Evolutionary conservation across 2,113 vertebrate genomes (phyloP), one percentile per base, ranked within the genome.

Genomic region (Orcinus orca): DNA sequence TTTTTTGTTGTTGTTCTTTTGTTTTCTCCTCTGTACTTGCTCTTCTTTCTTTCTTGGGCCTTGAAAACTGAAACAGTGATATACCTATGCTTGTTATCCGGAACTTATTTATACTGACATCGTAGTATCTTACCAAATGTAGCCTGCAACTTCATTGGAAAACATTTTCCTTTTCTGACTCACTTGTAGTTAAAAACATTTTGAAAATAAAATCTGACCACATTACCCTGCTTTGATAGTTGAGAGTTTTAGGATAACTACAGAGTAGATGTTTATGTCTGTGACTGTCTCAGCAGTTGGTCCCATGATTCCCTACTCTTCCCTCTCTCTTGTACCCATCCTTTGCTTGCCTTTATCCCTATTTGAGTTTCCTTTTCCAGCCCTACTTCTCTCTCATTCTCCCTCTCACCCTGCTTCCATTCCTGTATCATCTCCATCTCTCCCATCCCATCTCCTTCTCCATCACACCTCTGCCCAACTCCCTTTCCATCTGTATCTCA

Each of bases 391-490:
- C 3, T 29, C n/a, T 63, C 79, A 20, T 74, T 20, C 60, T 41
- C 17, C 36, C 47, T 10, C 10, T 26, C 3, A 31, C 1, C 10
- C 73, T 23, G 44, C 71, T 70, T n/a, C n/a, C 8, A 21, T 26
- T 4, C 44, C 38, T 8, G 2, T 25, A 5, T 36, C 33, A 58
- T 29, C 6, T 50, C 58, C 6, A 0, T 12, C 65, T 80, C 50
- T 68, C 47, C 47, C 55, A 18, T 7, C 20, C 14, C n/a, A 0
- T 8, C n/a, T 80, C n/a, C 36, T 63, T 6, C 36, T 29, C 47
- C 18, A 3, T 62, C 0, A 1, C 2, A 26, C 18, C 29, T 21
- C 65, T 12, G 10, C 17, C 20, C 55, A n/a, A 1, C 47, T 3
- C 31, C 10, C 14, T 74, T 38, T 63, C 41, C 33, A 17, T 58